Conservation (phyloP, 2,888 invertebrate genomes). For the Ophion costatus region DNA sequence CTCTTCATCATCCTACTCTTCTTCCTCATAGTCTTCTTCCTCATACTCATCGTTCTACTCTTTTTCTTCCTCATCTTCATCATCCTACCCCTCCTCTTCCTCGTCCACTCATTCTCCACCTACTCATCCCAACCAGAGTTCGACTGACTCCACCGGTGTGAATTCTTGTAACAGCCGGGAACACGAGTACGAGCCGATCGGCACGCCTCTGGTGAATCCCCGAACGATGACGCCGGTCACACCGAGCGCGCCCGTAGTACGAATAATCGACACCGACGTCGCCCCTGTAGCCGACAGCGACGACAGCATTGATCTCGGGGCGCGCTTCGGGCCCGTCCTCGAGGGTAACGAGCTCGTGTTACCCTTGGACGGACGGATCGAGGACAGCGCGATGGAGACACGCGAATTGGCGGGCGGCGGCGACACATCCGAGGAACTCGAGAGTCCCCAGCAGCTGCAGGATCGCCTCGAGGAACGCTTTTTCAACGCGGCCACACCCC, state of each 20-base stretch:
- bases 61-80: too few relatives aligned
- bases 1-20: too few relatives aligned
- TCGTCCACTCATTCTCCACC: too few relatives aligned
- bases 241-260: conserved; percentile 81
- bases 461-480: conserved; percentile 87
- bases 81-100: too few relatives aligned
- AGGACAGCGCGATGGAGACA: conserved; percentile 82
- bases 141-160: conserved; percentile 59
- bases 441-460: conserved; percentile 86
- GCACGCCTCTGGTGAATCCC: conserved; percentile 85
- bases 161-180: conserved; percentile 88
- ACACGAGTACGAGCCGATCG: conserved; percentile 96
- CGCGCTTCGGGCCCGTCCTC: conserved; percentile 77
- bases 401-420: conserved; percentile 78
- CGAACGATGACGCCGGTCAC: conserved; percentile 64
- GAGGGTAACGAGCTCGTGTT: conserved; percentile 83
- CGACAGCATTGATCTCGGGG: conserved; percentile 80
- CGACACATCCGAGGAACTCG: conserved; percentile 83
- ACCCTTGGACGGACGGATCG: conserved; percentile 82
- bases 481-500: conserved; percentile 84
- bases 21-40: too few relatives aligned
- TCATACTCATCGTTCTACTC: too few relatives aligned
- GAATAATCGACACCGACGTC: conserved; percentile 84
- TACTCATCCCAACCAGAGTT: too few relatives aligned
- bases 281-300: conserved; percentile 82